Conservation (phyloP, 2,797 vertebrate species). For the Choloepus didactylus region DNA sequence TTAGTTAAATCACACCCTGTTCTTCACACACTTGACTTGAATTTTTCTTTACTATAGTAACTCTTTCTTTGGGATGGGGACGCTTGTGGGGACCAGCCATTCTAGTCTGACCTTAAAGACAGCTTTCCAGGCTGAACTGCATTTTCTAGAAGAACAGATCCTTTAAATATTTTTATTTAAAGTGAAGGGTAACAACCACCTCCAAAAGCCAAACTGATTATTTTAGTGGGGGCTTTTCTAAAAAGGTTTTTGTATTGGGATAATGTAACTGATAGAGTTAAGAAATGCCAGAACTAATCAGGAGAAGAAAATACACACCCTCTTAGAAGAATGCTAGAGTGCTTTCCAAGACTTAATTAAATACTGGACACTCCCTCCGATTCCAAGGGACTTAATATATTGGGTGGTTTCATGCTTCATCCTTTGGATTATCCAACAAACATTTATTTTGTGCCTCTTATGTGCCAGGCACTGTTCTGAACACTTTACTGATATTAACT, state of each 20-base stretch:
- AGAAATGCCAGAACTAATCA: conserved; percentile 52
- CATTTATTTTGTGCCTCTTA: neutral
- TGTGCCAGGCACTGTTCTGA: neutral
- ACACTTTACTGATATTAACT: neutral
- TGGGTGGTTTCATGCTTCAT: neutral
- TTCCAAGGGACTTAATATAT: conserved; percentile 23
- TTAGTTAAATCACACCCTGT: conserved; percentile 77
- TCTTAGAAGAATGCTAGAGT: neutral
- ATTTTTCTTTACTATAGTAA: conserved; percentile 72
- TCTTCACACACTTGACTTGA: conserved; percentile 69
- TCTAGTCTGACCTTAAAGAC: neutral
- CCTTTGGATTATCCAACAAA: conserved; percentile 40
- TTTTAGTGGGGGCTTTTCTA: conserved; percentile 83
- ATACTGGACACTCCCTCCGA: conserved; percentile 38
- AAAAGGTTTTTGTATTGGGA: conserved; percentile 51
- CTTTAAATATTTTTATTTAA: conserved; percentile 77
- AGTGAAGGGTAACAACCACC: conserved; percentile 78
- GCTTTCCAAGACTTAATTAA: conserved; percentile 53
- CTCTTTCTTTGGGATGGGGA: conserved; percentile 11
- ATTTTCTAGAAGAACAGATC: conserved; percentile 59
- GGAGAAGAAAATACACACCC: neutral
- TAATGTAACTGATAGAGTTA: conserved; percentile 70
- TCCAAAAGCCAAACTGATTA: conserved; percentile 69
- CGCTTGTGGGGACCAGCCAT: neutral
- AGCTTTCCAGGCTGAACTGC: neutral